Percentiles rank a stretch among this genome's conserved stretches.
These are phyloP conservation scores for Dolichoris vasculosae DNA, from an alignment of 1,140 invertebrate species.

Conservation along the genomic window DNA sequence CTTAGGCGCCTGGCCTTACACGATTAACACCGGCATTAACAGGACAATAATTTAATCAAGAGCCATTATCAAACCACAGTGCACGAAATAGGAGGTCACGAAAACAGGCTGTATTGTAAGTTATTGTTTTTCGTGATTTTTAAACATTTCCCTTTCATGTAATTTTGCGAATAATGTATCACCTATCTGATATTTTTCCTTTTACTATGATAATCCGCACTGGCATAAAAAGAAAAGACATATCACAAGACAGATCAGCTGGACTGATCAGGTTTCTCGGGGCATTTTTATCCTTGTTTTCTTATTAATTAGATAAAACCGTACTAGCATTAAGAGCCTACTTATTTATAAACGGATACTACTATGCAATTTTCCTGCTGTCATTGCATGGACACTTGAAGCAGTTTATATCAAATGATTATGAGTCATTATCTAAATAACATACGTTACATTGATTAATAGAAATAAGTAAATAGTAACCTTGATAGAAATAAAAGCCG, in stretches of 20 bases:
- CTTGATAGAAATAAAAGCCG: slow-evolving; percentile 23
- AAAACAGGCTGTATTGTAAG: slow-evolving; percentile 39
- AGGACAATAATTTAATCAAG: slow-evolving; percentile 66
- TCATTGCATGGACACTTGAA: neutral
- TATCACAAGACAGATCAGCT: neutral
- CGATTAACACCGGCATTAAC: slow-evolving; percentile 63
- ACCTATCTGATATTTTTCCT: slow-evolving; percentile 37
- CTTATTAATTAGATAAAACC: neutral
- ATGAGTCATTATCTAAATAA: slow-evolving; percentile 11
- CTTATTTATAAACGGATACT: neutral
- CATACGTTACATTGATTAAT: neutral
- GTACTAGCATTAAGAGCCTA: neutral
- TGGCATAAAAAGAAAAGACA: neutral
- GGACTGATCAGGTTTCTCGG: neutral
- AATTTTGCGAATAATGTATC: slow-evolving; percentile 39
- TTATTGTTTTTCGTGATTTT: slow-evolving; percentile 43
- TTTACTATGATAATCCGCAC: slow-evolving; percentile 8
- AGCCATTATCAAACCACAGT: slow-evolving; percentile 52
- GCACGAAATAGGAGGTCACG: neutral
- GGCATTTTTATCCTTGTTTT: neutral
- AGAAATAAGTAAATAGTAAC: too few relatives aligned
- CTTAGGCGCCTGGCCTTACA: slow-evolving; percentile 48
- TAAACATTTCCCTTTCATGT: slow-evolving; percentile 1
- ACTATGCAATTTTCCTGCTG: neutral
- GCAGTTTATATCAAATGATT: neutral